Percentiles rank a stretch among this genome's conserved stretches.
Conservation (phyloP, 2,888 invertebrate species). For the Trachelus tabidus region DNA sequence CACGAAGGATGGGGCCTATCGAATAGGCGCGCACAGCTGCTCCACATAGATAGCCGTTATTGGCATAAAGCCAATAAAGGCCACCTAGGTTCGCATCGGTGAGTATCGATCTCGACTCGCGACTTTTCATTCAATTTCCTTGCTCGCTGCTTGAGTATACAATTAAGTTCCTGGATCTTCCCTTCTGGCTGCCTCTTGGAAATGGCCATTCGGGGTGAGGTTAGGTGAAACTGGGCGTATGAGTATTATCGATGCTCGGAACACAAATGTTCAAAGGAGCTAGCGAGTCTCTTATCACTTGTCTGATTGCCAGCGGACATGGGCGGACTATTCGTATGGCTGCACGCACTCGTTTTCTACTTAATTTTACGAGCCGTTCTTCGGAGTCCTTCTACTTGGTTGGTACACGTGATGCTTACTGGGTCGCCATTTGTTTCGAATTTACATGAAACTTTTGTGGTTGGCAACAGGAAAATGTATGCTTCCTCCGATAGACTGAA, state of each 20-base stretch:
- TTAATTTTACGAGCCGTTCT: not conserved
- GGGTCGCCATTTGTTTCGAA: not conserved
- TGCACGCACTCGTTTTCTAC: not conserved
- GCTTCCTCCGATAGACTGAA: not conserved
- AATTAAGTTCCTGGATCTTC: not conserved
- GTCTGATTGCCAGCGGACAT: not conserved
- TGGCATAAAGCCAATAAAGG: conserved; percentile 62
- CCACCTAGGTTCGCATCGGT: conserved; percentile 38
- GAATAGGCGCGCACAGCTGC: conserved; percentile 58
- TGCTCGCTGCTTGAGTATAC: not conserved
- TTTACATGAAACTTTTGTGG: not conserved
- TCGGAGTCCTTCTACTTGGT: not conserved
- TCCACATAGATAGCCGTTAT: conserved; percentile 62
- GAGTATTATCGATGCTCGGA: not conserved
- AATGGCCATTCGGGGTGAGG: not conserved
- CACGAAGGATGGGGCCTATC: not conserved
- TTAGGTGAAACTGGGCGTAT: not conserved
- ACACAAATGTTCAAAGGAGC: not conserved
- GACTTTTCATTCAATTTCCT: conserved; percentile 36
- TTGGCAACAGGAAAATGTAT: too few species aligned
- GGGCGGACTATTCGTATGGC: too few species aligned
- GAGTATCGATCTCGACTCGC: conserved; percentile 29
- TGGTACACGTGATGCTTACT: not conserved
- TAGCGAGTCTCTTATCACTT: not conserved
- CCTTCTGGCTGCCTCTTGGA: not conserved